phyloP scores from a whole-genome alignment of 2,888 invertebrate genomes.

The Candidula unifasciata region DNA sequence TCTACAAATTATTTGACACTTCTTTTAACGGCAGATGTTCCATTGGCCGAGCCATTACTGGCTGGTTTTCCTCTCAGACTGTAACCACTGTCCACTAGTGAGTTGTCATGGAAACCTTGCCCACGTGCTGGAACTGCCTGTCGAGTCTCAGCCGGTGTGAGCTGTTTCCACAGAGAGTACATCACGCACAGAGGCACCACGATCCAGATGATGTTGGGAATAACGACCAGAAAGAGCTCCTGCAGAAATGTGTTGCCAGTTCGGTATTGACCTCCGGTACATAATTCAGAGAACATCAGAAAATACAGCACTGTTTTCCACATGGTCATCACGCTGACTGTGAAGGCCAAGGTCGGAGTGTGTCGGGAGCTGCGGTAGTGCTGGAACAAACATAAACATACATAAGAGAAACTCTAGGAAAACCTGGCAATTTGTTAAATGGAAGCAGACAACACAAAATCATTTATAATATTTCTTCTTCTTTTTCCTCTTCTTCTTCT shows the following conservation, averaged over 20 bases:
- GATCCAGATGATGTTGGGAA: constrained; percentile 70
- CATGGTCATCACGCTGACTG: constrained; percentile 70
- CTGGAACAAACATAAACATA: constrained; percentile 54
- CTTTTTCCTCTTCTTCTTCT: not conserved
- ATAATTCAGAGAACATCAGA: constrained; percentile 67
- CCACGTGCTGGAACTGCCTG: too few relatives aligned
- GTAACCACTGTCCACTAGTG: not conserved
- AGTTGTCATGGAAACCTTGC: not conserved
- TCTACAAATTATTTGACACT: not conserved
- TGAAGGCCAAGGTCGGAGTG: constrained; percentile 64
- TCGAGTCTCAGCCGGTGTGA: constrained; percentile 42
- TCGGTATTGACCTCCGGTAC: constrained; percentile 62
- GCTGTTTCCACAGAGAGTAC: constrained; percentile 57
- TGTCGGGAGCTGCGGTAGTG: constrained; percentile 59
- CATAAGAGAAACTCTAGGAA: not conserved
- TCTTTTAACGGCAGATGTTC: not conserved
- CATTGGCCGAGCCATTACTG: not conserved
- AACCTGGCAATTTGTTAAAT: not conserved
- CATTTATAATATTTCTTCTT: too few relatives aligned
- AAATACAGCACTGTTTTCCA: constrained; percentile 73
- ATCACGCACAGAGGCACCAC: constrained; percentile 63
- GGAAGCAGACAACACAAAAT: too few relatives aligned
- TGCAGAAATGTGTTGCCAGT: constrained; percentile 59
- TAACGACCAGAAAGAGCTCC: constrained; percentile 64
- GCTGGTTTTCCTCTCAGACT: not conserved